A percentile compares a stretch with the other conserved stretches of the same genome.
phyloP scores from a whole-genome alignment of 2,113 vertebrate genomes.

The Paradoxurus hermaphroditus region DNA sequence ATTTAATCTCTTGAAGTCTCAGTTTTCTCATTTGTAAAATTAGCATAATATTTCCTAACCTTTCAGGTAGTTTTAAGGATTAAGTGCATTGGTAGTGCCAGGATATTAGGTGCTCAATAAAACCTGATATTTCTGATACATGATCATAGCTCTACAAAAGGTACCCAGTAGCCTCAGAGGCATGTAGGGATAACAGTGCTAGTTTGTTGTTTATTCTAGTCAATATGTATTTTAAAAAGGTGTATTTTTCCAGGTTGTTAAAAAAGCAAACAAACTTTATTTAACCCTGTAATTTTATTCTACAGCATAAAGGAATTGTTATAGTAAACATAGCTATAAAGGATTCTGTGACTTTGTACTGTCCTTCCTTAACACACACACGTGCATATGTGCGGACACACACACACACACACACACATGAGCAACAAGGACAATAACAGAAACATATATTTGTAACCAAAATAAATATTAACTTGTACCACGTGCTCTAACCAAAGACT shows the following conservation, averaged over 20 bases:
- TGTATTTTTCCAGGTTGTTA: background rate
- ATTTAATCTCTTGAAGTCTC: background rate
- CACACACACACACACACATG: too few species aligned
- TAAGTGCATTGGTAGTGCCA: background rate
- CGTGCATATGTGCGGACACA: rapidly evolving
- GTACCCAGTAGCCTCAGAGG: background rate
- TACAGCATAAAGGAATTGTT: background rate
- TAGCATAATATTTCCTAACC: background rate
- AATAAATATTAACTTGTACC: background rate
- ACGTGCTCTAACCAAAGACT: background rate
- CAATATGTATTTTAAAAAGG: background rate
- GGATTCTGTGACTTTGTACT: background rate
- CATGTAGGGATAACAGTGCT: background rate
- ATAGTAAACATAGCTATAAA: too few species aligned
- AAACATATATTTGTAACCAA: background rate
- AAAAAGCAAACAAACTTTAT: background rate
- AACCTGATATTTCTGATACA: background rate
- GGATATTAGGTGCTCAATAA: background rate
- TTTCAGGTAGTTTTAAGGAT: background rate
- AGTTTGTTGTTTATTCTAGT: background rate
- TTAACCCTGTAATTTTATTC: background rate
- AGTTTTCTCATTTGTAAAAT: slow-evolving; percentile 17
- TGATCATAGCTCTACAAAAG: background rate
- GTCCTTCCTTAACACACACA: background rate
- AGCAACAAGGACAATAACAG: background rate